Evolutionary conservation across 2,888 invertebrate species (phyloP), one percentile per base, ranked within the genome.

Genomic region (Strigamia maritima): DNA sequence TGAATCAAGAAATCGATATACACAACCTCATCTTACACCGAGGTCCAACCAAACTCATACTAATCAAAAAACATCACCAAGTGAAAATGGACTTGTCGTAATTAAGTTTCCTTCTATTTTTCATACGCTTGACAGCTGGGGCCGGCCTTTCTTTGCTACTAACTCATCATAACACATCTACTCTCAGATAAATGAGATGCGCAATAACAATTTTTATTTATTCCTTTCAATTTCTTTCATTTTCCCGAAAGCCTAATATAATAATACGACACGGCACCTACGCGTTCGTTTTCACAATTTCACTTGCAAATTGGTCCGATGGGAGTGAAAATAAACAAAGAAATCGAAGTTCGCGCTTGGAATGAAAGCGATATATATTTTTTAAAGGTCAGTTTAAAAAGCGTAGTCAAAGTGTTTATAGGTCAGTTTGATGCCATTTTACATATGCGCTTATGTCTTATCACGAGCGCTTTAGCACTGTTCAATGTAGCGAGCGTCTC

Each of bases 41-140:
- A 28, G 70, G 26, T 28, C 70, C 54, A 54, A 54, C 54, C 54
- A 19, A 54, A 54, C 54, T 54, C 70, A 70, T 70, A 70, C 70
- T 70, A 70, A 70, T 70, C 70, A 70, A 70, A 70, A 70, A 70
- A 40, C 77, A 77, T 65, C 78, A 60, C 31, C 65, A 19, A 60
- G 60, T 78, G 78, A 78, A 77, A 78, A 78, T 78, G 78, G 49
- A 78, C 78, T 78, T 78, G 78, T 78, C 70, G 78, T 78, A 78
- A 78, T 78, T 78, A 78, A 78, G 78, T 78, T 78, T 78, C 65
- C 65, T 78, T 78, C 78, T 78, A 78, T 78, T 78, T 78, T 78
- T 78, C 78, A 78, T 78, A 31, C n/a, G 49, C 28, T 31, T 78
- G 78, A 78, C 78, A 78, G 78, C 10, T 78, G 22, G 60, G 78